Percentiles rank a stretch among this genome's conserved stretches.
phyloP scores from a whole-genome alignment of 2,113 vertebrate species.

The Manacus vitellinus region DNA sequence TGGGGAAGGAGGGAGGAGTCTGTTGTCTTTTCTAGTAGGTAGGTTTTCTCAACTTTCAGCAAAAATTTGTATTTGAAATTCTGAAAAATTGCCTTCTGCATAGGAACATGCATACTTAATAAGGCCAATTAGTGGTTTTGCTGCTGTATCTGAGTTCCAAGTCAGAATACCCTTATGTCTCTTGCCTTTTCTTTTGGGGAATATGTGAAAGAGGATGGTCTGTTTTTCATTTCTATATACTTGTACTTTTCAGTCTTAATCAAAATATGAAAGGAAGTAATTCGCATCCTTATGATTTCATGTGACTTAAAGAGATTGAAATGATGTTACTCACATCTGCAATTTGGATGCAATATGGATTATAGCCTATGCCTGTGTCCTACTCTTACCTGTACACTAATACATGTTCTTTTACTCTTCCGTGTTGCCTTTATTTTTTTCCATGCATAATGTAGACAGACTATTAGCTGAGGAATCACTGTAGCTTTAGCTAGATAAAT shows the following conservation, averaged over 20 bases:
- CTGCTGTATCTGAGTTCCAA: slow-evolving; percentile 74
- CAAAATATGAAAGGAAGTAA: not conserved
- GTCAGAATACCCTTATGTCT: slow-evolving; percentile 67
- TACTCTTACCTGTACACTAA: not conserved
- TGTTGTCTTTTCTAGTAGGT: not conserved
- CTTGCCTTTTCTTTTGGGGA: slow-evolving; percentile 77
- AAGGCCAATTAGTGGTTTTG: not conserved
- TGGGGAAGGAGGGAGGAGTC: not conserved
- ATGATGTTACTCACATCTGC: not conserved
- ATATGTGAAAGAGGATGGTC: slow-evolving; percentile 8
- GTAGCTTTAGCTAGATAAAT: not conserved
- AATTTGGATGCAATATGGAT: not conserved
- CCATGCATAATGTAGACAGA: not conserved
- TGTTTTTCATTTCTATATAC: slow-evolving; percentile 45
- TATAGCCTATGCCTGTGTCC: not conserved
- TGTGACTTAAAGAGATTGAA: not conserved
- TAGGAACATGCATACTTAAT: not conserved
- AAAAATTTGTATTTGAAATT: not conserved
- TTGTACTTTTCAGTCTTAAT: not conserved
- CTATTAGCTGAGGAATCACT: not conserved
- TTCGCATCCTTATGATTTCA: not conserved
- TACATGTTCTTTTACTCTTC: not conserved
- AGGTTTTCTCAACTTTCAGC: not conserved
- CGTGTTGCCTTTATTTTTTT: not conserved
- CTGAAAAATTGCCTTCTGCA: not conserved